Conservation (phyloP, 2,888 invertebrate species). For the Petrolisthes manimaculis region DNA sequence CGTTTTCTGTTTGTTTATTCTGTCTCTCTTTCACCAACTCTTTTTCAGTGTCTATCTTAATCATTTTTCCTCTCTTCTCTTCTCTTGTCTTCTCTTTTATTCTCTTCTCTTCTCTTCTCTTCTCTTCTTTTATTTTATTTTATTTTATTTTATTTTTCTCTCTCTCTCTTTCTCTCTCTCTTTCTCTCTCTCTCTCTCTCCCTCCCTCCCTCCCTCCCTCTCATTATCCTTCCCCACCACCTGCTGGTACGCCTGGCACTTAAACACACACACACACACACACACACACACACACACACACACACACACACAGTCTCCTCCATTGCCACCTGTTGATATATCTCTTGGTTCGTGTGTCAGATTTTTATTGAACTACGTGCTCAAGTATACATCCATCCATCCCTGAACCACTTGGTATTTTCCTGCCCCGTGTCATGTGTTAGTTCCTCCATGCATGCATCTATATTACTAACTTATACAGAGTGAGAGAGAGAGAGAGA, state of each 20-base stretch:
- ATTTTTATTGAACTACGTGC: neutral
- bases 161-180: constrained; percentile 36
- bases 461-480: too few relatives aligned
- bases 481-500: neutral
- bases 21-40: constrained; percentile 30
- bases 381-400: neutral
- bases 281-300: constrained; percentile 20
- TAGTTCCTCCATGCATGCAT: neutral
- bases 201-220: constrained; percentile 30
- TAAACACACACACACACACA: constrained; percentile 7
- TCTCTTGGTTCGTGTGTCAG: too few relatives aligned
- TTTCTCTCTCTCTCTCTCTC: constrained; percentile 38
- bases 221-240: neutral
- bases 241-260: too few relatives aligned
- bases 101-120: constrained; percentile 6
- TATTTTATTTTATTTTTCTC: constrained; percentile 7
- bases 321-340: neutral
- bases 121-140: constrained; percentile 5
- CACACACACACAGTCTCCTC: constrained; percentile 13
- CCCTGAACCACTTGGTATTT: neutral
- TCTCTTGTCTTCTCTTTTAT: constrained; percentile 9
- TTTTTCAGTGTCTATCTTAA: neutral
- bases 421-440: neutral
- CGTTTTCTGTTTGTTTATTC: constrained; percentile 15
- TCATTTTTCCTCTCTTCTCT: constrained; percentile 5